Evolutionary conservation across 2,888 invertebrate species (phyloP).

Genomic region (Euplagia quadripunctaria): DNA sequence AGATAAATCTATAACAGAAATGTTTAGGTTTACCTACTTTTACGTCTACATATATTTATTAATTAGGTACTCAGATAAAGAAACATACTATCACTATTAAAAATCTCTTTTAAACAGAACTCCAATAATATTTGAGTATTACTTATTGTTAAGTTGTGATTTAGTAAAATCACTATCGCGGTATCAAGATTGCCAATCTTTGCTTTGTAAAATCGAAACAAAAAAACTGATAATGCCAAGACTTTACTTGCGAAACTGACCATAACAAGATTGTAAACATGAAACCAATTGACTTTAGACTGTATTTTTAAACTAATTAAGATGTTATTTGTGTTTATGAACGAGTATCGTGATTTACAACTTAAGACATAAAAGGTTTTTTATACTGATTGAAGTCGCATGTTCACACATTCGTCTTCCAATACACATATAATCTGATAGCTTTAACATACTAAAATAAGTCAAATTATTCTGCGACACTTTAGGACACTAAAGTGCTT

Average conservation of each 20-base stretch:
- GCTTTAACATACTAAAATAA: neutral
- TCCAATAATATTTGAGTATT: conserved; percentile 16
- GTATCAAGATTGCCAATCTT: conserved; percentile 53
- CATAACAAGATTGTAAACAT: conserved; percentile 31
- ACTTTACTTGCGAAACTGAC: conserved; percentile 53
- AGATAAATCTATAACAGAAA: too few relatives aligned
- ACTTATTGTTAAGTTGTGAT: conserved; percentile 33
- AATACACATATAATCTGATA: neutral
- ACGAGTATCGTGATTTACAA: conserved; percentile 18
- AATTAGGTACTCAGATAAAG: too few relatives aligned
- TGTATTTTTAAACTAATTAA: conserved; percentile 1
- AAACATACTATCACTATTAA: neutral
- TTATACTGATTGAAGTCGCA: conserved; percentile 24
- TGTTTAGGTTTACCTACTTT: too few relatives aligned
- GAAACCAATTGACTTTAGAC: conserved; percentile 12
- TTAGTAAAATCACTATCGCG: conserved; percentile 41
- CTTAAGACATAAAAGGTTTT: conserved; percentile 16
- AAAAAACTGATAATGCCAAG: conserved; percentile 45
- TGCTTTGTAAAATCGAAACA: conserved; percentile 49
- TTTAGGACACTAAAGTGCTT: too few relatives aligned
- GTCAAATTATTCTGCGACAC: neutral
- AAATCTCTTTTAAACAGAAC: neutral
- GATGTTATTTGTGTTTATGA: neutral
- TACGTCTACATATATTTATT: too few relatives aligned
- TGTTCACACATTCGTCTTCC: conserved; percentile 4